A percentile compares a stretch with the other conserved stretches of the same genome.
Evolutionary conservation across 2,888 invertebrate species (phyloP).

Genomic region (Steinernema scapterisci): DNA sequence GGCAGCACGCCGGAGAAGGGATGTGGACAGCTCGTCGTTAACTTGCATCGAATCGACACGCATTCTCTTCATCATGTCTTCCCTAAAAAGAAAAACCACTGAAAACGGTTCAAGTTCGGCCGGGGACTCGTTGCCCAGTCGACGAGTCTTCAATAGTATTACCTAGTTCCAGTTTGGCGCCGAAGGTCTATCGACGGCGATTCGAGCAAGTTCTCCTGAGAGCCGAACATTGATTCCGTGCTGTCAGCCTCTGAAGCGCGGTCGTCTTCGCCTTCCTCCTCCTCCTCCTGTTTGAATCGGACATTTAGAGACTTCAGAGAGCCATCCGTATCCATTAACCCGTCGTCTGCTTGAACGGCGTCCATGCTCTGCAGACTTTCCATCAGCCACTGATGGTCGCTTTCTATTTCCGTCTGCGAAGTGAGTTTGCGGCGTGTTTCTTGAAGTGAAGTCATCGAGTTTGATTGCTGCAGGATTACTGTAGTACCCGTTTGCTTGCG

Average conservation of each 20-base stretch:
- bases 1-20: neutral
- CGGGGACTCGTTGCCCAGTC: too few species aligned
- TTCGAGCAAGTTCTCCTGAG: constrained; percentile 39
- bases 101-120: too few species aligned
- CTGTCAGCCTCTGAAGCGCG: constrained; percentile 25
- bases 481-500: constrained; percentile 14
- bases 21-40: constrained; percentile 3
- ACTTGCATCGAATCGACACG: constrained; percentile 48
- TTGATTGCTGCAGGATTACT: constrained; percentile 16
- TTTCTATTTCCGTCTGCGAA: constrained; percentile 45
- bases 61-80: constrained; percentile 51
- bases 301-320: constrained; percentile 1
- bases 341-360: constrained; percentile 41
- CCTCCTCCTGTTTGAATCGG: neutral
- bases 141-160: too few species aligned
- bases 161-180: constrained; percentile 23
- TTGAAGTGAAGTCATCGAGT: constrained; percentile 1
- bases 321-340: neutral
- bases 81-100: constrained; percentile 39
- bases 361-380: constrained; percentile 54
- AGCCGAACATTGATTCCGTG: constrained; percentile 36
- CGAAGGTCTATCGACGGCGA: constrained; percentile 17
- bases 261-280: constrained; percentile 4
- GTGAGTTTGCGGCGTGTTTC: neutral
- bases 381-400: constrained; percentile 55